These are phyloP conservation scores for Taxidea taxus DNA, from an alignment of 2,113 vertebrate genomes.

Conservation along the genomic window DNA sequence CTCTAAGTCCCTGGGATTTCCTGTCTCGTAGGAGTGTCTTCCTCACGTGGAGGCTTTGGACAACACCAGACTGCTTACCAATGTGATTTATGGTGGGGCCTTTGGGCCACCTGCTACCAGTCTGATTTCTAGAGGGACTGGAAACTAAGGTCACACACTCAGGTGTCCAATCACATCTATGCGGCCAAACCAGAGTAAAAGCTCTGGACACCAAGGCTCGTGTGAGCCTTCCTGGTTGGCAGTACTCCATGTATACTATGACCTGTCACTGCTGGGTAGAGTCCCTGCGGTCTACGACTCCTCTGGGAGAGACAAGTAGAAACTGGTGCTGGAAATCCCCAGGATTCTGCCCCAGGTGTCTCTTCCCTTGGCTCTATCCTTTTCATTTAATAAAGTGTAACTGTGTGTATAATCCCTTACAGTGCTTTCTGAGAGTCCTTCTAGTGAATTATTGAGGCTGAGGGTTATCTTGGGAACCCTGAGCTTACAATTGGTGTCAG, in stretches of 20 bases:
- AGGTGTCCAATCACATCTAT: background rate
- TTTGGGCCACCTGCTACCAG: background rate
- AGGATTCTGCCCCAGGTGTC: background rate
- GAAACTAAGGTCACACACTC: background rate
- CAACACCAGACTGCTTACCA: background rate
- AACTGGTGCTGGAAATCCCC: background rate
- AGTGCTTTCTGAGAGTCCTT: background rate
- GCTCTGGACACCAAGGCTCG: background rate
- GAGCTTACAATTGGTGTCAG: background rate
- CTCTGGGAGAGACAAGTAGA: background rate
- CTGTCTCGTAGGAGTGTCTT: background rate
- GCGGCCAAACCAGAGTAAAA: background rate
- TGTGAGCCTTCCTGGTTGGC: background rate
- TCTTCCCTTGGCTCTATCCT: background rate
- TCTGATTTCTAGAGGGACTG: background rate
- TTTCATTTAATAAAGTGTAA: background rate
- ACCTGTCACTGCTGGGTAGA: background rate
- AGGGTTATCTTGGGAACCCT: background rate
- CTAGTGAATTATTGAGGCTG: background rate
- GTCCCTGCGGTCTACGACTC: background rate
- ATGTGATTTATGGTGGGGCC: background rate
- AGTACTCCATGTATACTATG: accelerated
- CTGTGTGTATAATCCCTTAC: background rate
- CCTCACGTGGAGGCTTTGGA: background rate
- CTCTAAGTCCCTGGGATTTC: background rate